phyloP scores from a whole-genome alignment of 1,140 invertebrate species.

The Condylostylus longicornis region DNA sequence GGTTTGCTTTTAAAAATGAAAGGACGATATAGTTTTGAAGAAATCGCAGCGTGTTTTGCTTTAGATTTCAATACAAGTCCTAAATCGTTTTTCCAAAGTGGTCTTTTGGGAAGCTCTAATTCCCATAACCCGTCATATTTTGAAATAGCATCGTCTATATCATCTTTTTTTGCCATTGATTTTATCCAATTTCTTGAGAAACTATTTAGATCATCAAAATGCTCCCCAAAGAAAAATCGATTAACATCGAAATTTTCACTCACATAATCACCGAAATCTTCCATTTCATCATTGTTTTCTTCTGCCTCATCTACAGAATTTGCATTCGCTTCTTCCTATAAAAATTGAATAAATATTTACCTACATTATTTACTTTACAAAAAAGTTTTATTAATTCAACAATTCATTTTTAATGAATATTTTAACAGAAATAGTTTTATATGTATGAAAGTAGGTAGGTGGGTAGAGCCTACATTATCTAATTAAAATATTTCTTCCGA shows the following conservation, averaged over 20 bases:
- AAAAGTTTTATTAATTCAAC: no score
- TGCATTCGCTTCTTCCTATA: no score
- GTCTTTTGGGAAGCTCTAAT: constrained; percentile 62
- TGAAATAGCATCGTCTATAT: constrained; percentile 74
- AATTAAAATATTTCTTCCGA: no score
- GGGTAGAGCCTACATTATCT: no score
- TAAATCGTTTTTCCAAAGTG: constrained; percentile 65
- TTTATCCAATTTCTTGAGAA: constrained; percentile 72
- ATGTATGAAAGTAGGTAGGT: no score
- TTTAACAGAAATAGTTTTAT: no score
- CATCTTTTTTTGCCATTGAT: constrained; percentile 89
- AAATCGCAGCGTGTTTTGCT: constrained; percentile 91
- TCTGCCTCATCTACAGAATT: no score
- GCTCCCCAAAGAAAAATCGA: constrained; percentile 65
- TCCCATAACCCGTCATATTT: constrained; percentile 84
- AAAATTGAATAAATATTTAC: no score
- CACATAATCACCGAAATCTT: constrained; percentile 37
- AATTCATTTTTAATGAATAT: no score
- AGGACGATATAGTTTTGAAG: constrained; percentile 59
- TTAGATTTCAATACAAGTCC: constrained; percentile 87
- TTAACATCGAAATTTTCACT: constrained; percentile 43
- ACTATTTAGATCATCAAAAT: constrained; percentile 66
- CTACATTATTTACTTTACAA: no score
- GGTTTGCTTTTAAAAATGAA: constrained; percentile 80
- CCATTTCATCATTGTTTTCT: no score